These are phyloP conservation scores for Ramphastos sulfuratus DNA, from an alignment of 2,113 vertebrate species.

Conservation along the genomic window DNA sequence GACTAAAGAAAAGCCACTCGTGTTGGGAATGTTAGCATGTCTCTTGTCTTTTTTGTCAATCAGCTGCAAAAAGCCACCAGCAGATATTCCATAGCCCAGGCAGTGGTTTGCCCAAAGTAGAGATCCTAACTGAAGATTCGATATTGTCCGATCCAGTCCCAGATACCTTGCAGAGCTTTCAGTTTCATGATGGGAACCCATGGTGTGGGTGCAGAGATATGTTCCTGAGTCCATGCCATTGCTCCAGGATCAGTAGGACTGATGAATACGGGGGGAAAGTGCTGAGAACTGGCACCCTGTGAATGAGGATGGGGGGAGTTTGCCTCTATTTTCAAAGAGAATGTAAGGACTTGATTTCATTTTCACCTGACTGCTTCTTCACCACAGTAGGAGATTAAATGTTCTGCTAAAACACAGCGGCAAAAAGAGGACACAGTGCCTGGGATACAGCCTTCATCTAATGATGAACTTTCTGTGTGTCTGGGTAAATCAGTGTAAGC, in stretches of 20 bases:
- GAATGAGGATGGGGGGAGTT: neutral
- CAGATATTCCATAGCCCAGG: neutral
- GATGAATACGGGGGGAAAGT: neutral
- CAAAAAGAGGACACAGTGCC: neutral
- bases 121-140: neutral
- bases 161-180: neutral
- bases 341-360: neutral
- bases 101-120: too few species aligned
- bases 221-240: neutral
- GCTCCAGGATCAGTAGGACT: neutral
- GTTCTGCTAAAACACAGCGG: neutral
- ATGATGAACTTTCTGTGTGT: constrained; percentile 33
- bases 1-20: neutral
- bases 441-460: neutral
- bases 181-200: neutral
- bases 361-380: neutral
- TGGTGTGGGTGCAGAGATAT: neutral
- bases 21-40: neutral
- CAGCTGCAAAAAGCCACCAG: neutral
- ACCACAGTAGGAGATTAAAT: neutral
- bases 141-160: neutral
- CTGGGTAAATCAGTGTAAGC: constrained; percentile 44
- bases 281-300: neutral
- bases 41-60: neutral
- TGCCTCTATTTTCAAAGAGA: neutral